Conservation (phyloP, 2,888 invertebrate genomes). For the Saturnia pavonia region DNA sequence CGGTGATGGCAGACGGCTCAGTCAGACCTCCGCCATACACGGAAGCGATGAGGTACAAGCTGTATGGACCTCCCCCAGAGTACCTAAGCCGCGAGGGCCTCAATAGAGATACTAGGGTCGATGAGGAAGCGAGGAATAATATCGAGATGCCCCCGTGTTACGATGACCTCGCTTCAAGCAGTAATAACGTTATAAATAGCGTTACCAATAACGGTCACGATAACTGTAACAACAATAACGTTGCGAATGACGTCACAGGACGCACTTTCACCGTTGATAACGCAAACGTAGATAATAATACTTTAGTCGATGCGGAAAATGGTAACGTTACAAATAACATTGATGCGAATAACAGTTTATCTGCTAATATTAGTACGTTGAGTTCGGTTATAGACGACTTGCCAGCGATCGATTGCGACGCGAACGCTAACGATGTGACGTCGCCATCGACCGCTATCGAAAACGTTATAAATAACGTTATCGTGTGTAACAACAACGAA, state of each 20-base stretch:
- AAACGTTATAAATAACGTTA: constrained; percentile 13
- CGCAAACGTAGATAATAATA: constrained; percentile 27
- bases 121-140: constrained; percentile 59
- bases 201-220: constrained; percentile 21
- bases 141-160: constrained; percentile 72
- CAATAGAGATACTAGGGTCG: constrained; percentile 41
- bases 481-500: background rate
- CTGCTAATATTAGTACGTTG: constrained; percentile 40
- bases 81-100: constrained; percentile 60
- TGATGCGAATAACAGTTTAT: constrained; percentile 17
- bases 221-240: constrained; percentile 21
- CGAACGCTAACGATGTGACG: constrained; percentile 15
- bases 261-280: constrained; percentile 1
- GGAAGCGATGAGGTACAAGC: constrained; percentile 66
- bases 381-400: constrained; percentile 66
- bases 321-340: constrained; percentile 29
- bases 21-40: constrained; percentile 66
- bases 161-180: constrained; percentile 53
- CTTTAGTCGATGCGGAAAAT: constrained; percentile 16
- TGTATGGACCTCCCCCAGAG: constrained; percentile 74
- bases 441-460: constrained; percentile 4
- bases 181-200: constrained; percentile 26
- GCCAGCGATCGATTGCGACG: constrained; percentile 70
- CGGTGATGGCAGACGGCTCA: constrained; percentile 41
- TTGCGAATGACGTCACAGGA: constrained; percentile 18